Evolutionary conservation across 2,888 invertebrate species (phyloP), one percentile per base, ranked within the genome.

Genomic region (Coremacera marginata): DNA sequence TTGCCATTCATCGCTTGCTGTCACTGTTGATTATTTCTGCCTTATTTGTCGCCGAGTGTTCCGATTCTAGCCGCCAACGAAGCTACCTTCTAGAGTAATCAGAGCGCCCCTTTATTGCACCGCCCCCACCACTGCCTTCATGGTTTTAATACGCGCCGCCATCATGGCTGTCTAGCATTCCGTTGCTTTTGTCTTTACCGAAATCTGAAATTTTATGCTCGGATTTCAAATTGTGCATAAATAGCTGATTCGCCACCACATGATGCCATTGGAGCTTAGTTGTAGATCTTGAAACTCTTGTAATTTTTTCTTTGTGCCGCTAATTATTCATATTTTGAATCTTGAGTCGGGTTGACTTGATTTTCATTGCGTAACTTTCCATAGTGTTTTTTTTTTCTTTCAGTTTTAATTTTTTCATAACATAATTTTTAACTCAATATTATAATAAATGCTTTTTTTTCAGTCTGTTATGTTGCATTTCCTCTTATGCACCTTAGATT

Each of bases 171-270:
- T 52, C 55, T 70, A 2, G 31, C 31, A 52, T 52, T 70, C n/a
- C 11, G 22, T n/a, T 27, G 27, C n/a, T 51, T 49, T 70, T 31
- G 22, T 34, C 9, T 9, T 22, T 19, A 68, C 31, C 51, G 22
- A 70, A 70, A 51, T 55, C 70, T 34, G 27, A 55, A 70, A 27
- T 70, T 70, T 51, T 74, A 49, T 51, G 63, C 65, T 75, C 25
- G 22, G 34, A 67, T 65, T 75, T 67, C 67, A 65, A 70, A 51
- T 70, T 55, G 5, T 55, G 70, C 70, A 27, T 55, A 70, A 25
- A 22, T 55, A 70, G 31, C 16, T 2, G 22, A 19, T 55, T 19
- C 55, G 55, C 14, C 55, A 19, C 14, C n/a, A 55, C 22, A 55
- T n/a, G 27, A 68, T 70, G 52, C 16, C 25, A 44, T 55, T 55